Conservation (phyloP, 2,113 vertebrate species). For the Formicarius rufipectus region DNA sequence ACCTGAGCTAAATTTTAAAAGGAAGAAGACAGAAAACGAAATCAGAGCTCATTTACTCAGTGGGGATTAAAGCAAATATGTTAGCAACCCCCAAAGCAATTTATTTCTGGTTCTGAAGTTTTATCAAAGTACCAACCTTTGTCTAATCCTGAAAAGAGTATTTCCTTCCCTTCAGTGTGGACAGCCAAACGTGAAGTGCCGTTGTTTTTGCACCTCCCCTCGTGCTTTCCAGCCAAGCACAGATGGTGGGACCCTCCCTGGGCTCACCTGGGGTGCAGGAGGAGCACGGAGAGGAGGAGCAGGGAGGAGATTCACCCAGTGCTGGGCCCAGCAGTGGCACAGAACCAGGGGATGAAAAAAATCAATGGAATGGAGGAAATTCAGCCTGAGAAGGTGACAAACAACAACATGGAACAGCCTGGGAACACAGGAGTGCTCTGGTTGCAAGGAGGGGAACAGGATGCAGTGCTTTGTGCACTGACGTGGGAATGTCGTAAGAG, state of each 20-base stretch:
- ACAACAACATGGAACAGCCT: neutral
- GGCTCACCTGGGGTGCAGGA: neutral
- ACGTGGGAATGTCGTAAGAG: no score
- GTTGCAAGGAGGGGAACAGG: neutral
- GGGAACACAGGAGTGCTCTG: neutral
- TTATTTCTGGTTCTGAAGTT: neutral
- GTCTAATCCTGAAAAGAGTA: no score
- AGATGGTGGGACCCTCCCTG: neutral
- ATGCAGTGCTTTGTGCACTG: neutral
- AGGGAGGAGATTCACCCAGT: neutral
- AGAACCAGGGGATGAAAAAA: neutral
- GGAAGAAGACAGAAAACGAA: neutral
- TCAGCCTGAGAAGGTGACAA: neutral
- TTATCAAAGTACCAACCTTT: neutral
- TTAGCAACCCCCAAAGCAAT: neutral
- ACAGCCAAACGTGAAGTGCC: neutral
- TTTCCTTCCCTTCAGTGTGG: neutral
- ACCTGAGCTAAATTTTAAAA: neutral
- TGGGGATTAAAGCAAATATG: neutral
- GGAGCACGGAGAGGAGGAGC: accelerated
- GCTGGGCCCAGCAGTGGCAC: neutral
- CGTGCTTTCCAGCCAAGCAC: neutral
- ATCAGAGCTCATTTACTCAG: neutral
- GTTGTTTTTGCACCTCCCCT: neutral
- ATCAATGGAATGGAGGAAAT: neutral